Evolutionary conservation across 53 echinoderm and acorn worm species (phyloP), one percentile per base, ranked within the genome.

Genomic region (Crossaster papposus): DNA sequence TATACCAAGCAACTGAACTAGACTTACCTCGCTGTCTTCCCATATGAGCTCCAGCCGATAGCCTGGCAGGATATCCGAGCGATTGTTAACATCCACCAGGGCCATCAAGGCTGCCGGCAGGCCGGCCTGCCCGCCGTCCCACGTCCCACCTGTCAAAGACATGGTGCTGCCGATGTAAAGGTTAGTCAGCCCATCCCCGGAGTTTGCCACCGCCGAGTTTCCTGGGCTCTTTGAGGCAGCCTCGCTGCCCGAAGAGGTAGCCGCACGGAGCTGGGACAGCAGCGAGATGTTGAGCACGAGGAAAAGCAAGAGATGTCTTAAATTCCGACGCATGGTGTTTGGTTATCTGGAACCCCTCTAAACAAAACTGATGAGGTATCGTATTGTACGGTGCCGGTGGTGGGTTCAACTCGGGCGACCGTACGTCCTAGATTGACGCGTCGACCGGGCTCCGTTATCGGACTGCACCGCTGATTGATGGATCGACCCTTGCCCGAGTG

Each of bases 21-120:
- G 17, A 88, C 98, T 95, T 90, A 98, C 98, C 98, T 92, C 86
- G 72, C 98, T 98, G 77, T 98, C 94, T 58, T 93, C 90, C 93
- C 92, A 94, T 32, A 94, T 87, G 92, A 96, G 94, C 79, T 90
- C 90, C 29, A 98, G 93, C 35, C 79, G 54, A 78, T 96, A 98
- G 1, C 93, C 98, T 0, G 95, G 98, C n/a, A 98, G 80, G 44
- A 98, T 93, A 74, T 98, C 98, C n/a, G 90, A 31, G 62, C 98
- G 86, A 65, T 93, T 89, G 77, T 98, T 98, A 17, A 98, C 96
- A 80, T 96, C 96, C 70, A 85, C 93, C 17, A 98, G 70, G 2
- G 93, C 98, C 98, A 98, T 93, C 54, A 77, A 78, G 11, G 93
- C 95, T 14, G 98, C 98, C 15, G 98, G 96, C 55, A 94, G 80